Evolutionary conservation across 2,888 invertebrate genomes (phyloP), one percentile per base, ranked within the genome.

Genomic region (Melanophora roralis): DNA sequence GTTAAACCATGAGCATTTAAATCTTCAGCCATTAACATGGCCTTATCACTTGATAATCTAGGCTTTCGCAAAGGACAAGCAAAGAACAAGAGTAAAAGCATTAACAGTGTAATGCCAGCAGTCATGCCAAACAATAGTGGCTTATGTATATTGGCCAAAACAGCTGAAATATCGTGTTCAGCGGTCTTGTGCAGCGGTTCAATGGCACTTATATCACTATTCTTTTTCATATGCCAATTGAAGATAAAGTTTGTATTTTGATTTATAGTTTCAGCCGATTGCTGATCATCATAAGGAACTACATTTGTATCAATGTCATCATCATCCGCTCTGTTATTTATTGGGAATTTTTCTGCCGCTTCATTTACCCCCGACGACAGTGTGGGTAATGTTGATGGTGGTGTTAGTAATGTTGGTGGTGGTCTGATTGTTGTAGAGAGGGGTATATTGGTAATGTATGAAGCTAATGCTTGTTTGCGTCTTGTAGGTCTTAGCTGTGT

Each of bases 111-210:
- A 6, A 83, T 84, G 27, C 85, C 86, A 16, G 85, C 84, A 16
- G 85, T 81, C 73, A 86, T 82, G 27, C 86, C 86, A 69, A 85
- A 85, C 12, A 86, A 74, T 19, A 87, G 69, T 7, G 87, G 86
- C 43, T 84, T 85, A 23, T 86, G 86, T 69, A 86, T 82, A 69
- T 86, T 85, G 16, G 84, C 84, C 5, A 86, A 60, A 1, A 84
- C 78, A 0, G 84, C 83, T 4, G 86, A 74, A 36, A 86, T 79
- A 51, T 85, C 85, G 8, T 85, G 78, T 47, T 85, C 85, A n/a
- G n/a, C n/a, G 1, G 85, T 82, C 59, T 85, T 85, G 47, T 83
- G 76, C 2, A 85, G 43, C 6, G 85, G 84, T 68, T 85, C 85
- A 57, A 86, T 84, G 49, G 82, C 81, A 43, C 83, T 83, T n/a